phyloP scores from a whole-genome alignment of 1,140 invertebrate genomes.

The Apolygus lucorum region DNA sequence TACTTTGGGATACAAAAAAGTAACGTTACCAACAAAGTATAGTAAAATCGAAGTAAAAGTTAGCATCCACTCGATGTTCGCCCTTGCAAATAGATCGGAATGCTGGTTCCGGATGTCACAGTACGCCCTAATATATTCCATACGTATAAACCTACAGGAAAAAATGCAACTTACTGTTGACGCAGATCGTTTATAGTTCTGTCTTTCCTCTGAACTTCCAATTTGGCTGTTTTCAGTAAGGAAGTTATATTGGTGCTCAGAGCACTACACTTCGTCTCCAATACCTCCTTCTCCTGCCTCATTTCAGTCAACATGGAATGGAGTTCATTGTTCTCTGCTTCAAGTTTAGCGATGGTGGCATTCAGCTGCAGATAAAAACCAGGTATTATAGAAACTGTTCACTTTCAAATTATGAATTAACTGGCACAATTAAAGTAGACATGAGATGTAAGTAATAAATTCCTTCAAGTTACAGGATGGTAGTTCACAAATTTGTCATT shows the following conservation, averaged over 20 bases:
- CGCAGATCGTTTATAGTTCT: slow-evolving; percentile 1
- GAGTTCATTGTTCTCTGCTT: background rate
- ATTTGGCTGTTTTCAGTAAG: slow-evolving; percentile 4
- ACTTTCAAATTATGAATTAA: background rate
- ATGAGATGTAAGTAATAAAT: background rate
- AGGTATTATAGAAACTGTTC: background rate
- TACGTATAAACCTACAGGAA: background rate
- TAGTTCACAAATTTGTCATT: background rate
- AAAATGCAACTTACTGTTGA: background rate
- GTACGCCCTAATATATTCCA: background rate
- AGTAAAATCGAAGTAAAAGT: too few species aligned
- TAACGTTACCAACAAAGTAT: background rate
- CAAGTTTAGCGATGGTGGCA: background rate
- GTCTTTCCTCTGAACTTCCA: slow-evolving; percentile 8
- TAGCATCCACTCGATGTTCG: background rate
- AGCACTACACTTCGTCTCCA: background rate
- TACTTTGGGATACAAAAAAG: background rate
- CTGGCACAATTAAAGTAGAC: background rate
- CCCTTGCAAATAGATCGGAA: background rate
- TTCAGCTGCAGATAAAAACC: slow-evolving; percentile 3
- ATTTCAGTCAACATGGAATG: background rate
- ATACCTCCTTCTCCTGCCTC: background rate
- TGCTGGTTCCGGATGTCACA: background rate
- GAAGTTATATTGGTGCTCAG: slow-evolving; percentile 6
- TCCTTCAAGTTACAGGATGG: background rate